Evolutionary conservation across 2,888 invertebrate genomes (phyloP).

Genomic region (Harpalus rufipes): DNA sequence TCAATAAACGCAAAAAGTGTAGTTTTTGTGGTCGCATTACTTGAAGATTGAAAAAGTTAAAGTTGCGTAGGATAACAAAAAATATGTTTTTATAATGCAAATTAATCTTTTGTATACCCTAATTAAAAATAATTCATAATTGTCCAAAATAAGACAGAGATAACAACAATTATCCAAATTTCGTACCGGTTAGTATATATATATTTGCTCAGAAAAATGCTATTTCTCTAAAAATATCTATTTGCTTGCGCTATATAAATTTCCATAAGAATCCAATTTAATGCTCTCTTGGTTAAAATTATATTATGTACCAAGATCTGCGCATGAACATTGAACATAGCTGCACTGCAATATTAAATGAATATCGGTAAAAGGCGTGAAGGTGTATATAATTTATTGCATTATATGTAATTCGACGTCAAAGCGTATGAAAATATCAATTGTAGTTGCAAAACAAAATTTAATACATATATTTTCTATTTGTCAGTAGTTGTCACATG

Average conservation of each 20-base stretch:
- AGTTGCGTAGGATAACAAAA: too few relatives aligned
- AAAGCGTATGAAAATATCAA: conserved; percentile 6
- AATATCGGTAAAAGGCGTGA: neutral
- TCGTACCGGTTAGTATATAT: too few relatives aligned
- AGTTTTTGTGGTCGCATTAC: too few relatives aligned
- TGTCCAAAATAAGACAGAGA: too few relatives aligned
- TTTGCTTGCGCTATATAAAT: neutral
- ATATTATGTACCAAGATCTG: neutral
- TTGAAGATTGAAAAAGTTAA: too few relatives aligned
- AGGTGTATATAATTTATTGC: neutral
- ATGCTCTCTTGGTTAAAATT: neutral
- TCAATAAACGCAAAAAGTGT: too few relatives aligned
- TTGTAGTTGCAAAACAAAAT: neutral
- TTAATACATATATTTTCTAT: neutral
- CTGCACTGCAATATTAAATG: neutral
- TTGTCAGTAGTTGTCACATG: neutral
- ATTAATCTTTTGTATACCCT: too few relatives aligned
- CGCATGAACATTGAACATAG: neutral
- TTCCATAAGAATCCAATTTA: neutral
- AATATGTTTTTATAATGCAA: too few relatives aligned
- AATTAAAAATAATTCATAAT: too few relatives aligned
- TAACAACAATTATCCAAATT: too few relatives aligned
- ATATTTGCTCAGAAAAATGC: too few relatives aligned
- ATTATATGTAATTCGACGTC: neutral
- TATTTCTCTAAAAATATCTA: too few relatives aligned